Base-by-base conservation (phyloP, 2,888 invertebrate genomes). In the Heliconius erato region DNA sequence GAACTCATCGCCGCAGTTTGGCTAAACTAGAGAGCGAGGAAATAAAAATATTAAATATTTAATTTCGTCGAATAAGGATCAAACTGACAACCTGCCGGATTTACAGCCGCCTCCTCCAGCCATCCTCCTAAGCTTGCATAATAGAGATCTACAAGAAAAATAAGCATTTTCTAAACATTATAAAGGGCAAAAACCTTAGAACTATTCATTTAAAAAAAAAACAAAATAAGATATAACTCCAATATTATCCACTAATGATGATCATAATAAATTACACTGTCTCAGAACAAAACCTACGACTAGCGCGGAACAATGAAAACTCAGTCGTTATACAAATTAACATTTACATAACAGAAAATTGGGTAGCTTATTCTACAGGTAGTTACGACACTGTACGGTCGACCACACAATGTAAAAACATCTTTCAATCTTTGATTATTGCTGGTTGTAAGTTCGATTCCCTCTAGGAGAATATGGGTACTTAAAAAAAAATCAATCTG, bases 321-420 rank as follows among this genome's bases (percentile, higher is more conserved):
- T 49, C 69, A 65, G 63, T 74, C 74, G 59, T 35, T 16, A 78
- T 49, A 79, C 80, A 44, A 79, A 79, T 26, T 19, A 26, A 16
- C 59, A 78, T 83, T 84, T 83, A 78, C 82, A 83, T 83, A 83
- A 83, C 79, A 65, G 65, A 16, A 59, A 71, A 72, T 79, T 67
- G 74, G 65, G 35, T 65, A 49, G n/a, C 12, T 68, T 67, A 65
- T 71, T 71, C 40, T 59, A 19, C n/a, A 63, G 63, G 3, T n/a
- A 28, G 32, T 81, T 79, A 74, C 65, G 81, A 68, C 79, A 81
- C 71, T n/a, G n/a, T 69, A 71, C 76, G n/a, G 68, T 77, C 40
- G 69, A 71, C 68, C 59, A 63, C 69, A 54, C 59, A 26, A 26
- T 59, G 28, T 16, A 28, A 68, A 28, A 32, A 16, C 32, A 7